phyloP scores from a whole-genome alignment of 1,140 invertebrate species.

The Zelostemma sp. region DNA sequence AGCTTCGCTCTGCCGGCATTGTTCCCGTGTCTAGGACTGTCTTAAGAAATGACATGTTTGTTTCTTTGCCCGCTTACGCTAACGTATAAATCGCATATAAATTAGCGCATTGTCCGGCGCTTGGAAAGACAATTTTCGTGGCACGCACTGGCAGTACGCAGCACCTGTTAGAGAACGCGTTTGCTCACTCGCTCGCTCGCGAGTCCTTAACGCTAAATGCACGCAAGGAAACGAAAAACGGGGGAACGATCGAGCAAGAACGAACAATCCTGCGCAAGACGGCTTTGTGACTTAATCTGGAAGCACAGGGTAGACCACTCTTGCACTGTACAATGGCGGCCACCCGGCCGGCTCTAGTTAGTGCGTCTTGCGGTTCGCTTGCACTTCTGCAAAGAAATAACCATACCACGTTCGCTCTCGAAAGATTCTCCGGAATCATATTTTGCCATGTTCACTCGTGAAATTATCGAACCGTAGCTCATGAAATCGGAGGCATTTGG shows the following conservation, averaged over 20 bases:
- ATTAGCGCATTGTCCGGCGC: constrained; percentile 17
- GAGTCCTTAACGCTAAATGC: constrained; percentile 9
- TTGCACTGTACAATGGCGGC: constrained; percentile 13
- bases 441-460: neutral
- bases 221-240: neutral
- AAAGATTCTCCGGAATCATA: too few relatives aligned
- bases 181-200: neutral
- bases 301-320: neutral
- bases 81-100: constrained; percentile 16
- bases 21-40: constrained; percentile 16
- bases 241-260: neutral
- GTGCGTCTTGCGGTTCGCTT: constrained; percentile 5
- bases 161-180: constrained; percentile 17
- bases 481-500: neutral
- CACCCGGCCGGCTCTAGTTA: constrained; percentile 22
- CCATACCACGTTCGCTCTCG: too few relatives aligned
- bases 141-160: constrained; percentile 9
- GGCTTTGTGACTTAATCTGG: constrained; percentile 14
- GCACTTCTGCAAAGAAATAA: constrained; percentile 5
- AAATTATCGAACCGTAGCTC: neutral
- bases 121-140: constrained; percentile 22
- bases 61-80: neutral
- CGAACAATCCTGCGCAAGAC: neutral
- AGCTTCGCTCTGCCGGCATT: constrained; percentile 5
- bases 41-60: constrained; percentile 1